Conservation (phyloP, 2,888 invertebrate genomes). For the Sinhomidia bicolor region DNA sequence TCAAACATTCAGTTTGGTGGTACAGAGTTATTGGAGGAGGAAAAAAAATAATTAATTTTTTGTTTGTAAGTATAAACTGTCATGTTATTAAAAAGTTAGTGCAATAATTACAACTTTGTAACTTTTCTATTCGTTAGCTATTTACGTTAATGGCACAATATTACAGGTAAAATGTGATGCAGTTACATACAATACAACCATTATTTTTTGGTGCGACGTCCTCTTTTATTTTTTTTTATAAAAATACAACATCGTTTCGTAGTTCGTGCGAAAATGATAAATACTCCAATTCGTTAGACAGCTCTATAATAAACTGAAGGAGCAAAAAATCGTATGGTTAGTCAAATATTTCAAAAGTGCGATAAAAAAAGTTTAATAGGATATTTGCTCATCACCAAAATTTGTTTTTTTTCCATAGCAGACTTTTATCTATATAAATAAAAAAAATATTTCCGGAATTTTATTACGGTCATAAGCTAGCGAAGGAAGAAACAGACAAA, state of each 20-base stretch:
- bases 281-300: not conserved
- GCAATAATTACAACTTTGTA: not conserved
- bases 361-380: not conserved
- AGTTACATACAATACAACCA: not conserved
- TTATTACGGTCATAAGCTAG: conserved; percentile 46
- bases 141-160: no score
- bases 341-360: not conserved
- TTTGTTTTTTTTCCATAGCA: conserved; percentile 40
- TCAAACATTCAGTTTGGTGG: not conserved
- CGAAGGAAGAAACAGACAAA: no score
- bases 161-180: not conserved
- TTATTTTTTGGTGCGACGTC: not conserved
- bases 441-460: conserved; percentile 60
- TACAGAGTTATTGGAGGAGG: no score
- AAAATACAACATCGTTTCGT: conserved; percentile 28
- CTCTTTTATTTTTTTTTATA: no score
- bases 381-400: conserved; percentile 12
- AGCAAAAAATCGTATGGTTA: not conserved
- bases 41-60: no score
- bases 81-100: conserved; percentile 2
- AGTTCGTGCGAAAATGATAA: conserved; percentile 35
- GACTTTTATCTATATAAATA: not conserved
- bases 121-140: no score
- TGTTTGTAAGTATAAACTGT: no score
- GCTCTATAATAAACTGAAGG: not conserved